phyloP scores from a whole-genome alignment of 2,888 invertebrate species.

The Bursaphelenchus okinawaensis region DNA sequence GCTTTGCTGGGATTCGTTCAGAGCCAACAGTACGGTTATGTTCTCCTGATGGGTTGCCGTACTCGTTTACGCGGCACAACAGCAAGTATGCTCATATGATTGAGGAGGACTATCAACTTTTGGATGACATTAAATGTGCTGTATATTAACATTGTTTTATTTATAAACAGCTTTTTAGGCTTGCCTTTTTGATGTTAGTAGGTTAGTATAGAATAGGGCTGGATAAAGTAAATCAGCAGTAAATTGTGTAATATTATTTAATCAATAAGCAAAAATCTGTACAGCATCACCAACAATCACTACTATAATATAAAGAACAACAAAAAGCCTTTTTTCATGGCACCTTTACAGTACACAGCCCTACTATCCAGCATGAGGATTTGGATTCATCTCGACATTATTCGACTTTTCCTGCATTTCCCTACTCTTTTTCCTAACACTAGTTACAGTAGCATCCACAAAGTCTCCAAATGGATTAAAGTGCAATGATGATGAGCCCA shows the following conservation, averaged over 20 bases:
- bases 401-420: background rate
- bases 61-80: background rate
- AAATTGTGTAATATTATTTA: no score
- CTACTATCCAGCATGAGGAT: background rate
- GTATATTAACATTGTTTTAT: no score
- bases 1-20: background rate
- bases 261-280: no score
- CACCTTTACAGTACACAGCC: no score
- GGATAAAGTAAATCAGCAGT: no score
- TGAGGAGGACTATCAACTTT: background rate
- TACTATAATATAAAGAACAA: no score
- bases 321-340: no score
- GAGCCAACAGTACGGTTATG: background rate
- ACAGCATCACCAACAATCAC: no score
- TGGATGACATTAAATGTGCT: background rate
- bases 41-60: background rate
- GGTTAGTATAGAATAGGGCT: no score
- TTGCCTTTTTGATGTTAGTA: no score
- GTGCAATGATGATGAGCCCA: background rate
- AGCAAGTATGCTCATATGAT: background rate
- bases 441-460: background rate
- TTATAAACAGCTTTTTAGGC: no score
- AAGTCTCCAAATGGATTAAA: background rate
- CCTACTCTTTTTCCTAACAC: background rate
- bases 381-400: background rate